Percentiles rank a stretch among this genome's conserved stretches.
Conservation (phyloP, 2,113 vertebrate species). For the Ondatra zibethicus region DNA sequence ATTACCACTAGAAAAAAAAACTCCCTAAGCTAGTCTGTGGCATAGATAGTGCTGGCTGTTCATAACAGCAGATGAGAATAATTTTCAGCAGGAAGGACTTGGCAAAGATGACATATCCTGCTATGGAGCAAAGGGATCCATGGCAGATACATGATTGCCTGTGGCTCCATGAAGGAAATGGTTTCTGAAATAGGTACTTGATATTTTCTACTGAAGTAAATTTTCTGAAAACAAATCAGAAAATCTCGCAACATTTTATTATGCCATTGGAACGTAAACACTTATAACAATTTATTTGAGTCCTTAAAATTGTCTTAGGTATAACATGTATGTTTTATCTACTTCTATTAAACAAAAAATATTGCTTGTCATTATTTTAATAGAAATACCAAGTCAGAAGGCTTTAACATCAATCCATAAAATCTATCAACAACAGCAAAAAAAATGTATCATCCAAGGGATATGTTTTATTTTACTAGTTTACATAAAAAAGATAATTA, state of each 20-base stretch:
- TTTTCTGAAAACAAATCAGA: constrained; percentile 58
- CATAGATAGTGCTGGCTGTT: constrained; percentile 48
- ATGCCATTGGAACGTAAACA: neutral
- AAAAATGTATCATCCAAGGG: neutral
- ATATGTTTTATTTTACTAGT: neutral
- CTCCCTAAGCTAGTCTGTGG: constrained; percentile 40
- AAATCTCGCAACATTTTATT: constrained; percentile 7
- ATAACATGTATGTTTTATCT: neutral
- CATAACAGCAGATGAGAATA: constrained; percentile 71
- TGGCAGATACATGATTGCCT: constrained; percentile 78
- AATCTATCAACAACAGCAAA: neutral
- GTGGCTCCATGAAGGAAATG: constrained; percentile 77
- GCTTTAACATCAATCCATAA: neutral
- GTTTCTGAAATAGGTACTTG: constrained; percentile 72
- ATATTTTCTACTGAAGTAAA: constrained; percentile 59
- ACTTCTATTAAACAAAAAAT: constrained; percentile 17
- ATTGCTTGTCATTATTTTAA: neutral
- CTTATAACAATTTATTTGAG: neutral
- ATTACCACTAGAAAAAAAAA: constrained; percentile 52
- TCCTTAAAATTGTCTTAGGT: neutral
- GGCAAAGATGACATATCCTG: constrained; percentile 70
- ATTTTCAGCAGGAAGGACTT: constrained; percentile 80
- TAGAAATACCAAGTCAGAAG: neutral
- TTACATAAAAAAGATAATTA: neutral
- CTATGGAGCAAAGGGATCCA: constrained; percentile 78